These are phyloP conservation scores for Podarcis siculus DNA, from an alignment of 2,797 vertebrate genomes.

Conservation along the genomic window DNA sequence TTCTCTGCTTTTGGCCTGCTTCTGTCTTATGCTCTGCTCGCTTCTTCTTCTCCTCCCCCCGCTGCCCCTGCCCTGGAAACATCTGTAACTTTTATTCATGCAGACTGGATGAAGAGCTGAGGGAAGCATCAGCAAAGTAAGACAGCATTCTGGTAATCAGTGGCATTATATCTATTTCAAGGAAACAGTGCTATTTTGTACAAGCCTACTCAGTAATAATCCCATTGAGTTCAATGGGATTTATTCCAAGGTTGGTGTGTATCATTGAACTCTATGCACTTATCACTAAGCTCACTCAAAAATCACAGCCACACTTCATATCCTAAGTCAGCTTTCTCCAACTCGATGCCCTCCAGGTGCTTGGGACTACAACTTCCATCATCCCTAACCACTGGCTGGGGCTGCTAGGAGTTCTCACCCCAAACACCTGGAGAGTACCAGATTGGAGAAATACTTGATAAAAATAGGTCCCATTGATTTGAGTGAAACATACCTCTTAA, in stretches of 20 bases:
- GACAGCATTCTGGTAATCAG: constrained; percentile 69
- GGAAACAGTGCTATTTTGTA: constrained; percentile 21
- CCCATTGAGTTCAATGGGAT: neutral
- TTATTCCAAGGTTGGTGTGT: neutral
- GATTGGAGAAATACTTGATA: neutral
- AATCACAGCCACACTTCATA: neutral
- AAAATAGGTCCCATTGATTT: neutral
- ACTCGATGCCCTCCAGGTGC: no score
- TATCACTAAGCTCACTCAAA: neutral
- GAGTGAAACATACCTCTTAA: neutral
- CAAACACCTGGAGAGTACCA: no score
- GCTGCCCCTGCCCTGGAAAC: constrained; percentile 35
- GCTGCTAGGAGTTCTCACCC: no score
- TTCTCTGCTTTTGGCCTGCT: constrained; percentile 76
- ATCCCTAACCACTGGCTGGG: no score
- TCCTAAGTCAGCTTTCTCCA: no score
- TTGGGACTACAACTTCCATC: no score
- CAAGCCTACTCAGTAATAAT: neutral
- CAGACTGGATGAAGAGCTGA: constrained; percentile 95
- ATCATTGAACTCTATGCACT: constrained; percentile 48
- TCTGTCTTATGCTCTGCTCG: constrained; percentile 78
- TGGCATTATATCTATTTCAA: constrained; percentile 54
- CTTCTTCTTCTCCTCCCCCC: constrained; percentile 69
- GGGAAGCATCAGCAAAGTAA: constrained; percentile 91
- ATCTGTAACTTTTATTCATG: constrained; percentile 76